phyloP scores from a whole-genome alignment of 2,888 invertebrate genomes.

The Lottia scabra region DNA sequence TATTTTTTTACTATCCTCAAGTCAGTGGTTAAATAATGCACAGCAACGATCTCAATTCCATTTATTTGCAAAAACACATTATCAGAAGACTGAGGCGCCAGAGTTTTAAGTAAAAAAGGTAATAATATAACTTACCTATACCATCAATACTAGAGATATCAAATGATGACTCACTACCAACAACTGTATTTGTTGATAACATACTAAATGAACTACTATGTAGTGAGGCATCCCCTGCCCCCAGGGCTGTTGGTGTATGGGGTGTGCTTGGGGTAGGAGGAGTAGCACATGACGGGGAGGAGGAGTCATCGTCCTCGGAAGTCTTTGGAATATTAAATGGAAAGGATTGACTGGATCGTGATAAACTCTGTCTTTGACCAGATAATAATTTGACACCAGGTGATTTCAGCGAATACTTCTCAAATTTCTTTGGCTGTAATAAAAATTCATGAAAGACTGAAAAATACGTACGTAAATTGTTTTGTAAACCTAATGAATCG shows the following conservation, averaged over 20 bases:
- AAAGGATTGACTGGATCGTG: slow-evolving; percentile 50
- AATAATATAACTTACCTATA: too few species aligned
- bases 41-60: too few species aligned
- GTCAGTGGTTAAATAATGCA: too few species aligned
- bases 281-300: slow-evolving; percentile 54
- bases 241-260: slow-evolving; percentile 57
- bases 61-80: too few species aligned
- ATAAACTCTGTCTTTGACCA: slow-evolving; percentile 61
- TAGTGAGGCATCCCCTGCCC: not conserved
- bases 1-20: too few species aligned
- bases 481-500: too few species aligned
- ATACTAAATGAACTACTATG: slow-evolving; percentile 43
- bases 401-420: slow-evolving; percentile 84
- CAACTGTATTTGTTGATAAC: slow-evolving; percentile 67
- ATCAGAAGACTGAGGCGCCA: too few species aligned
- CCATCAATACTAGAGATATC: too few species aligned
- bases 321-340: slow-evolving; percentile 61
- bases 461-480: too few species aligned
- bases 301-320: slow-evolving; percentile 66
- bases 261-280: slow-evolving; percentile 71
- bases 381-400: slow-evolving; percentile 84
- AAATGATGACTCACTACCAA: slow-evolving; percentile 22
- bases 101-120: too few species aligned
- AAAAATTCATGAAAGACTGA: not conserved
- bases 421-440: slow-evolving; percentile 80